Evolutionary conservation across 2,888 invertebrate species (phyloP).

Genomic region (Zeuzera pyrina): DNA sequence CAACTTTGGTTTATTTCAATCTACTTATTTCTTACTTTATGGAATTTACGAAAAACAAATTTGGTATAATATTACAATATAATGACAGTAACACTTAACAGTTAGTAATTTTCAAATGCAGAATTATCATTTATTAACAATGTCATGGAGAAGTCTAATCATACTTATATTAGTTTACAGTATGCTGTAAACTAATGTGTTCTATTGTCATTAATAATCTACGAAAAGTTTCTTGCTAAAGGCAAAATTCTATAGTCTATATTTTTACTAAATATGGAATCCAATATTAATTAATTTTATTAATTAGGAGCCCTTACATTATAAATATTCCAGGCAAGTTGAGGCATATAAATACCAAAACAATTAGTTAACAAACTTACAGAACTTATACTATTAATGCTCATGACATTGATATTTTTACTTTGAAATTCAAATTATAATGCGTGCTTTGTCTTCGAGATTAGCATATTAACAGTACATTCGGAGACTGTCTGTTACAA

Average conservation of each 20-base stretch:
- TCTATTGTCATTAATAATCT: neutral
- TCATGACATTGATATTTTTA: conserved; percentile 50
- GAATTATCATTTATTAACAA: conserved; percentile 56
- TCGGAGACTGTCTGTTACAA: no score
- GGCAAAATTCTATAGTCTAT: conserved; percentile 28
- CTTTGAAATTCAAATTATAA: no score
- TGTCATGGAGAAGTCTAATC: conserved; percentile 58
- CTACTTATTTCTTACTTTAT: conserved; percentile 56
- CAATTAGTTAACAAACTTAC: neutral
- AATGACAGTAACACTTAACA: conserved; percentile 66
- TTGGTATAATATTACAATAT: conserved; percentile 66
- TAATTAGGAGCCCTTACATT: conserved; percentile 37
- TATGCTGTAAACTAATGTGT: neutral
- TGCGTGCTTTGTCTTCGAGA: no score
- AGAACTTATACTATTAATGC: conserved; percentile 21
- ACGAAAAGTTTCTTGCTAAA: neutral
- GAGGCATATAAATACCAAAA: conserved; percentile 42
- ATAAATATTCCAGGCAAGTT: conserved; percentile 56
- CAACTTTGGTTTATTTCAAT: conserved; percentile 69
- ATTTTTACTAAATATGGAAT: conserved; percentile 38
- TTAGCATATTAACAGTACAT: no score
- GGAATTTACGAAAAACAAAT: conserved; percentile 69
- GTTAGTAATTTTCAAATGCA: conserved; percentile 68
- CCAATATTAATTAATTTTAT: conserved; percentile 34
- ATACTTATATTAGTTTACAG: no score